These are phyloP conservation scores for Cerceris rybyensis DNA, from an alignment of 2,888 invertebrate genomes.

Conservation along the genomic window DNA sequence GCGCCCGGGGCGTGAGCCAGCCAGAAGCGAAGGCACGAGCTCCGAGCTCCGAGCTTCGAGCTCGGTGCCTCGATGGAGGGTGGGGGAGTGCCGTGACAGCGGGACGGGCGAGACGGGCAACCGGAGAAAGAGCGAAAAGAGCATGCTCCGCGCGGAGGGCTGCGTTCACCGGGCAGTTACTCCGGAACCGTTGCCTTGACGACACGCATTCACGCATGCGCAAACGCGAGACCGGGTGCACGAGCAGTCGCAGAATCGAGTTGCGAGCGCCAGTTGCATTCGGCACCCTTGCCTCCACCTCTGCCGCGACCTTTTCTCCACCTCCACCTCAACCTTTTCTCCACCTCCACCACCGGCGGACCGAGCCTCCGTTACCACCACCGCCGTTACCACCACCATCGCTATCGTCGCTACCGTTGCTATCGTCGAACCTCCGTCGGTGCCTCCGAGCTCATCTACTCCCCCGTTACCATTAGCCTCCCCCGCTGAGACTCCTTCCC, in stretches of 20 bases:
- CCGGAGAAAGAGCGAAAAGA: slow-evolving; percentile 40
- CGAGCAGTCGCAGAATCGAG: slow-evolving; percentile 57
- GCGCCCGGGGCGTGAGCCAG: slow-evolving; percentile 79
- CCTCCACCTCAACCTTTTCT: slow-evolving; percentile 20
- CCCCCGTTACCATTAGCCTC: slow-evolving; percentile 40
- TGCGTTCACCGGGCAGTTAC: slow-evolving; percentile 78
- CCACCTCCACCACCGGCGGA: slow-evolving; percentile 19
- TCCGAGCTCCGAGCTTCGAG: slow-evolving; percentile 9
- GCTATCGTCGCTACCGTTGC: slow-evolving; percentile 34
- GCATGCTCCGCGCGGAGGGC: slow-evolving; percentile 66
- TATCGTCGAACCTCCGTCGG: slow-evolving; percentile 29
- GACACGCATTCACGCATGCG: slow-evolving; percentile 78
- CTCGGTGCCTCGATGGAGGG: slow-evolving; percentile 9
- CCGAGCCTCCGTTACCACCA: slow-evolving; percentile 11
- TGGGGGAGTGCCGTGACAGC: slow-evolving; percentile 25
- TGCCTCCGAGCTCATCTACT: slow-evolving; percentile 33
- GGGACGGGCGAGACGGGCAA: slow-evolving; percentile 11
- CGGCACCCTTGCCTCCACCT: slow-evolving; percentile 53
- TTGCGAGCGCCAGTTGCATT: slow-evolving; percentile 47
- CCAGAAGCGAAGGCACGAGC: slow-evolving; percentile 54
- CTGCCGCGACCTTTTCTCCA: slow-evolving; percentile 16
- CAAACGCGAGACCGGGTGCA: slow-evolving; percentile 45
- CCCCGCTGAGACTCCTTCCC: slow-evolving; percentile 20
- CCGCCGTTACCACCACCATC: slow-evolving; percentile 32
- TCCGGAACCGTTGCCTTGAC: slow-evolving; percentile 81